A percentile compares a stretch with the other conserved stretches of the same genome.
Evolutionary conservation across 1,140 invertebrate species (phyloP).

Genomic region (Batillaria attramentaria): DNA sequence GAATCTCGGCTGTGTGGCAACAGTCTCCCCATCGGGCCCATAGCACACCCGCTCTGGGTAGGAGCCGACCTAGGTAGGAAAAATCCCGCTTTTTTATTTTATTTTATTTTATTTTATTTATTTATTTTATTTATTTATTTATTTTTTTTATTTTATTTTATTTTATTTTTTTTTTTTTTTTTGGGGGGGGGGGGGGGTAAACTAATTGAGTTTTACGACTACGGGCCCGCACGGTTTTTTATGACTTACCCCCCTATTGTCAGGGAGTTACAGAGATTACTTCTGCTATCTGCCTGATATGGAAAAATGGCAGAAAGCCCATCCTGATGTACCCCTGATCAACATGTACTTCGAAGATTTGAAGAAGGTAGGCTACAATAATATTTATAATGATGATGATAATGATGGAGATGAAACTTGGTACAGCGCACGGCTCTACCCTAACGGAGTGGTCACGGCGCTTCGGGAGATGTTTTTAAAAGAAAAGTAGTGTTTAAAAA

Average conservation of each 20-base stretch:
- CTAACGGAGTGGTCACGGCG: neutral
- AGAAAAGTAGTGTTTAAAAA: neutral
- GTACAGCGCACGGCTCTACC: neutral
- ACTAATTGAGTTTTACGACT: too few species aligned
- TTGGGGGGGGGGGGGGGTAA: too few species aligned
- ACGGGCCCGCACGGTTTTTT: too few species aligned
- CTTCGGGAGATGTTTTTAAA: neutral
- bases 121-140: neutral
- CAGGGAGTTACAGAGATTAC: constrained; percentile 19
- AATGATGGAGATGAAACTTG: neutral
- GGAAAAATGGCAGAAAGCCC: constrained; percentile 22
- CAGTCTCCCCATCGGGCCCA: too few species aligned
- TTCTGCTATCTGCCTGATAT: constrained; percentile 18
- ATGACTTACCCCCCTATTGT: too few species aligned
- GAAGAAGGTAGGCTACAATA: constrained; percentile 10
- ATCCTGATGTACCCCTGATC: constrained; percentile 21
- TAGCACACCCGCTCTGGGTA: too few species aligned
- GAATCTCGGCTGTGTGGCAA: too few species aligned
- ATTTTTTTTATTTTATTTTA: neutral
- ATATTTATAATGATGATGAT: neutral
- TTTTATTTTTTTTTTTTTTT: neutral
- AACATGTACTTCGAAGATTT: constrained; percentile 20
- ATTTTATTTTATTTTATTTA: neutral
- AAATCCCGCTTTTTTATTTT: too few species aligned
- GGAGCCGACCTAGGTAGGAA: too few species aligned